phyloP scores from a whole-genome alignment of 64 coral and sea anemone species.

The Exaiptasia diaphana region DNA sequence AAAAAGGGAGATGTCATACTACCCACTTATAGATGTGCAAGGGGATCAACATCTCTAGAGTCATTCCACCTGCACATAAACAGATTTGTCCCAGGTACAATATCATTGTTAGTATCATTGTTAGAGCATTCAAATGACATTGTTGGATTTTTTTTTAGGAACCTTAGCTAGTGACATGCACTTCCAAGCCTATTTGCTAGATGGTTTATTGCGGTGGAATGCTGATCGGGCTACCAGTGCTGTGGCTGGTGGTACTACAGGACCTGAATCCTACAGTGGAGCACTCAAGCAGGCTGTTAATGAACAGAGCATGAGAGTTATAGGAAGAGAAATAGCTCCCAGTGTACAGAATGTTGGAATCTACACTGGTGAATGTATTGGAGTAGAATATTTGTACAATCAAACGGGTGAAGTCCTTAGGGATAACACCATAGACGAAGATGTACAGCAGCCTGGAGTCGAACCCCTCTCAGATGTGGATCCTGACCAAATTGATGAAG shows the following conservation, averaged over 20 bases:
- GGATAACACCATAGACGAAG: background rate
- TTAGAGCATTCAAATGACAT: background rate
- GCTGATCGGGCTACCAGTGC: conserved; percentile 1
- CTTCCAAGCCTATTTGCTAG: conserved; percentile 55
- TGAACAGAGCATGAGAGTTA: background rate
- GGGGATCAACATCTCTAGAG: conserved; percentile 56
- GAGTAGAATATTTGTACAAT: conserved; percentile 39
- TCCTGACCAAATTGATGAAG: conserved; percentile 6
- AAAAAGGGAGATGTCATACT: conserved; percentile 26
- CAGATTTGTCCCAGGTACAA: conserved; percentile 56
- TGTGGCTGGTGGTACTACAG: background rate
- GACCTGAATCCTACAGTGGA: conserved; percentile 25
- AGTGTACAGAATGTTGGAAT: background rate
- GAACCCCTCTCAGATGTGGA: conserved; percentile 13
- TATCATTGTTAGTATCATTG: background rate
- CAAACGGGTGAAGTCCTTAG: conserved; percentile 27
- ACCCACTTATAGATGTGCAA: conserved; percentile 25
- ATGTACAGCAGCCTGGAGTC: background rate
- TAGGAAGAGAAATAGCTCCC: background rate
- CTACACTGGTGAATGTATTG: conserved; percentile 54
- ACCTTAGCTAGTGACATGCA: conserved; percentile 33
- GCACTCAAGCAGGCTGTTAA: background rate
- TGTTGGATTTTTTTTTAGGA: background rate
- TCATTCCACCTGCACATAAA: conserved; percentile 64
- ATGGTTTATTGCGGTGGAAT: conserved; percentile 46